A percentile compares a stretch with the other conserved stretches of the same genome.
Conservation (phyloP, 2,113 vertebrate species). For the Gallinago undulata region DNA sequence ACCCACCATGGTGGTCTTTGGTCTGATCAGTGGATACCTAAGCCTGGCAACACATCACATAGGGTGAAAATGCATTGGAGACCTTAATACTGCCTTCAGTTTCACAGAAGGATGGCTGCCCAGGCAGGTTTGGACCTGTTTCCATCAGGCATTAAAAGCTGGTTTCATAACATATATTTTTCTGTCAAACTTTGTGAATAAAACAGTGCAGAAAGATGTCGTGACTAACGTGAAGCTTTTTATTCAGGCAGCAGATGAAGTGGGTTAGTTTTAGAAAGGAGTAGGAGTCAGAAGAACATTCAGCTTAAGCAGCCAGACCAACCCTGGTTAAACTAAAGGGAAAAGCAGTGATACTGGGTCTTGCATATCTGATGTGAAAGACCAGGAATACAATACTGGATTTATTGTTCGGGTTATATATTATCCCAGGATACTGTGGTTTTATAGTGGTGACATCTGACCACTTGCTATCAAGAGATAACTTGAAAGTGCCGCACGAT, state of each 20-base stretch:
- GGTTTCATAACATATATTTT: constrained; percentile 58
- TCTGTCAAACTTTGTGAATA: constrained; percentile 71
- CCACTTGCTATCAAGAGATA: constrained; percentile 21
- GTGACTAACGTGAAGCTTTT: constrained; percentile 58
- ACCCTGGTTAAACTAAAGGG: constrained; percentile 30
- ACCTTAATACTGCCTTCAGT: background rate
- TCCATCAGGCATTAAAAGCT: constrained; percentile 12
- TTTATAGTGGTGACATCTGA: constrained; percentile 60
- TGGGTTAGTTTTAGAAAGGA: constrained; percentile 71
- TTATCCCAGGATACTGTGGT: constrained; percentile 34
- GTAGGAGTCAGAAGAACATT: constrained; percentile 69
- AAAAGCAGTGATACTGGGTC: background rate
- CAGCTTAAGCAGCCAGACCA: constrained; percentile 57
- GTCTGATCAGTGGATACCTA: background rate
- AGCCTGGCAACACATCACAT: background rate
- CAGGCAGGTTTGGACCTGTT: background rate
- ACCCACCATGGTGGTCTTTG: background rate
- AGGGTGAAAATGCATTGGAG: background rate
- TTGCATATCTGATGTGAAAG: constrained; percentile 56
- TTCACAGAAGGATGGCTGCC: constrained; percentile 9
- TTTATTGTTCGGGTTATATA: constrained; percentile 46
- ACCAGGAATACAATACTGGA: background rate
- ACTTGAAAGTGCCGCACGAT: constrained; percentile 18
- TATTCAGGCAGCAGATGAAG: constrained; percentile 74
- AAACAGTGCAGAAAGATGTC: constrained; percentile 71